These are phyloP conservation scores for Potorous gilbertii DNA, from an alignment of 2,797 vertebrate genomes.

Conservation along the genomic window DNA sequence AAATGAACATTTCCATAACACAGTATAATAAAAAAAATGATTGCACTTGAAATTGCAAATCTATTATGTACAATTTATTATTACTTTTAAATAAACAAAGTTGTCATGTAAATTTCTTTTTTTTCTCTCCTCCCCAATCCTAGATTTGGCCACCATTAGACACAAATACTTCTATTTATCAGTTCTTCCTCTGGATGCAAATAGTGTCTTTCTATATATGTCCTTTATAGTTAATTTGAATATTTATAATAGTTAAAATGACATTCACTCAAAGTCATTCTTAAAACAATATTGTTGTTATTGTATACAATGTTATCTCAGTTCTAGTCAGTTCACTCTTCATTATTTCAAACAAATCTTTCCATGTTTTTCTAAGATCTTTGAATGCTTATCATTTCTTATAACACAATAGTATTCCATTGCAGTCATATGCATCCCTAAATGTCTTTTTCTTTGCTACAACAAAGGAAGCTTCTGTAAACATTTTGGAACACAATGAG, in stretches of 20 bases:
- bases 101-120: neutral
- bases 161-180: neutral
- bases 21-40: neutral
- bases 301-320: neutral
- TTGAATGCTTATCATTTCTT: neutral
- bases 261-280: neutral
- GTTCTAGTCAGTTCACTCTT: neutral
- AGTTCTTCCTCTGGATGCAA: neutral
- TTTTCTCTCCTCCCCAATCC: no score
- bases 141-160: neutral
- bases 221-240: neutral
- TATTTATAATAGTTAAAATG: neutral
- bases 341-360: neutral
- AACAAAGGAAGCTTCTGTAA: neutral
- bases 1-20: neutral
- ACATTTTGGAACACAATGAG: neutral
- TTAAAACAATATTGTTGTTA: neutral
- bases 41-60: neutral
- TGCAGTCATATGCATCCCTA: neutral
- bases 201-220: neutral
- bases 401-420: neutral
- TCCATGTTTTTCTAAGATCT: neutral
- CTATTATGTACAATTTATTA: neutral
- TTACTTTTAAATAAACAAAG: neutral
- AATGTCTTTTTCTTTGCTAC: neutral